phyloP scores from a whole-genome alignment of 2,888 invertebrate genomes.

The Sericinus montela region DNA sequence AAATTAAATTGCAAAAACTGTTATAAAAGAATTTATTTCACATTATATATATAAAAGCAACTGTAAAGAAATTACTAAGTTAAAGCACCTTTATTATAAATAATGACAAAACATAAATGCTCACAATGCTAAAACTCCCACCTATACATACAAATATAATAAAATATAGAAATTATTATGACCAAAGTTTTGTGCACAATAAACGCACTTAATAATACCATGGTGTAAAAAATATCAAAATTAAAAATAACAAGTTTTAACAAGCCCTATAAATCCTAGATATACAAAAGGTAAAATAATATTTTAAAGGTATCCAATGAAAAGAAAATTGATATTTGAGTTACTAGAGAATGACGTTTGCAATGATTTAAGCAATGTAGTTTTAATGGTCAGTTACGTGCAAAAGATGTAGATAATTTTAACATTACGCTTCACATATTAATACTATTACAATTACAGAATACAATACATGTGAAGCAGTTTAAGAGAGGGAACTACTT shows the following conservation, averaged over 20 bases:
- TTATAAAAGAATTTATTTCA: constrained; percentile 11
- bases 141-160: constrained; percentile 12
- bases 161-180: constrained; percentile 26
- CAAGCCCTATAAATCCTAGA: constrained; percentile 36
- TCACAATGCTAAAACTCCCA: constrained; percentile 25
- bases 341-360: constrained; percentile 17
- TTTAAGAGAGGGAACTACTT: too few relatives aligned
- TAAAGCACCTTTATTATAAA: constrained; percentile 23
- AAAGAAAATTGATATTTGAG: neutral
- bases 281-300: constrained; percentile 20
- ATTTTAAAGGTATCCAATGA: neutral
- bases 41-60: constrained; percentile 9
- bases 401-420: too few relatives aligned
- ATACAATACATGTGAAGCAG: too few relatives aligned
- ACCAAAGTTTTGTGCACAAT: constrained; percentile 37
- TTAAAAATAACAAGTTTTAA: constrained; percentile 38
- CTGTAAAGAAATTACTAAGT: constrained; percentile 4
- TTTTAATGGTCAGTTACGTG: too few relatives aligned
- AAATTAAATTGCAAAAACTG: constrained; percentile 8
- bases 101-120: constrained; percentile 19
- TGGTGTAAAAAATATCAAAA: constrained; percentile 34
- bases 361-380: constrained; percentile 2
- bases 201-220: constrained; percentile 28
- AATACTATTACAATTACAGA: too few relatives aligned
- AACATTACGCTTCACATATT: too few relatives aligned